Evolutionary conservation across 2,113 vertebrate genomes (phyloP).

Genomic region (Struthio camelus): DNA sequence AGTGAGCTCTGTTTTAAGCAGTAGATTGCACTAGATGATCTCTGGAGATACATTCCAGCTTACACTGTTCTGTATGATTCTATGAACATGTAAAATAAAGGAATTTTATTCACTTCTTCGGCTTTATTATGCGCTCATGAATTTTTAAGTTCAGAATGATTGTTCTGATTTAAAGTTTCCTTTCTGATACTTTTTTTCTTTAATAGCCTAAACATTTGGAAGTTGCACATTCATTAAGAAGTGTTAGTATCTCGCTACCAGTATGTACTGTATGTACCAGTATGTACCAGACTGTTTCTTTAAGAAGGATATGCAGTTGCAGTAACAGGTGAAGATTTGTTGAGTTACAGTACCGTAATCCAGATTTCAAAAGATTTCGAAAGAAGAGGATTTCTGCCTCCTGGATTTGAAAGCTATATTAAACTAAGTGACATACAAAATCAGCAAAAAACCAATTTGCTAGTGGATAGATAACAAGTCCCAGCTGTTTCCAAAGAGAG

Average conservation of each 20-base stretch:
- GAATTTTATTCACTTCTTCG: not conserved
- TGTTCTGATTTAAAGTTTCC: not conserved
- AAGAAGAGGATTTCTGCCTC: not conserved
- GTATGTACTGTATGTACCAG: no score
- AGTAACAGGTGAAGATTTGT: not conserved
- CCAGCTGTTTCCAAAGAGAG: not conserved
- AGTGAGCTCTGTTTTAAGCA: not conserved
- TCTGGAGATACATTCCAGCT: not conserved
- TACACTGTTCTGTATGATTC: not conserved
- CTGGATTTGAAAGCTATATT: not conserved
- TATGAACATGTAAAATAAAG: not conserved
- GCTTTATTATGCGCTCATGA: rapidly evolving
- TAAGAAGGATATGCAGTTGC: not conserved
- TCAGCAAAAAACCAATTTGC: not conserved
- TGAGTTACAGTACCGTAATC: not conserved
- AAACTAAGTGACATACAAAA: not conserved
- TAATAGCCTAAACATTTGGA: not conserved
- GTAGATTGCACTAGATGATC: not conserved
- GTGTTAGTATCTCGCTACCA: not conserved
- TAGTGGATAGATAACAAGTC: not conserved
- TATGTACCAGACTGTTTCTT: no score
- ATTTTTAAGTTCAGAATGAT: not conserved
- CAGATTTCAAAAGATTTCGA: not conserved
- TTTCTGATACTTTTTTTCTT: not conserved
- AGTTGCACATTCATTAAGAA: not conserved